Evolutionary conservation across 30 jellyfish, hydroid and myxozoan species (phyloP).

Genomic region (Aurelia aurita): DNA sequence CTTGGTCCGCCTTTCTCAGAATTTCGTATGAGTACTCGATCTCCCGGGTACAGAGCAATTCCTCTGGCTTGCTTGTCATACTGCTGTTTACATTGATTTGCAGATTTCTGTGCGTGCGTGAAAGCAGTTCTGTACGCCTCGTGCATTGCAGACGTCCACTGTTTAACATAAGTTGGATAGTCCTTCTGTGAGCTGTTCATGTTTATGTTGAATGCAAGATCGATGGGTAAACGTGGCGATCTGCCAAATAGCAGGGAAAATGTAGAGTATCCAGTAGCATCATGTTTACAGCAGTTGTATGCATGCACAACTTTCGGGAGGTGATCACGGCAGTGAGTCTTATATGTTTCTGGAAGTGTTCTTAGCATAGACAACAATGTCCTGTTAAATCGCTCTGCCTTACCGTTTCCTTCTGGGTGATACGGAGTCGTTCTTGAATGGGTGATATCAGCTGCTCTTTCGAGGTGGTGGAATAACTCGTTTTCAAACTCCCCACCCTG

Average conservation of each 20-base stretch:
- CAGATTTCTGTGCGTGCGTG: not conserved
- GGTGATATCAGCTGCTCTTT: constrained; percentile 7
- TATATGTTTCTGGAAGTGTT: no score
- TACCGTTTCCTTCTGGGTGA: constrained; percentile 23
- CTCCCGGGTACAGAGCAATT: constrained; percentile 26
- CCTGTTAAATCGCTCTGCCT: no score
- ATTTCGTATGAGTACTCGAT: constrained; percentile 16
- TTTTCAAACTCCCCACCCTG: no score
- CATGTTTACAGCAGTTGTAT: constrained; percentile 49
- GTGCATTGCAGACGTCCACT: constrained; percentile 43
- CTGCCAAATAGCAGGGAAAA: constrained; percentile 48
- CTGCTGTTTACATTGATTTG: not conserved
- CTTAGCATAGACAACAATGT: no score
- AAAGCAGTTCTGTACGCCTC: constrained; percentile 35
- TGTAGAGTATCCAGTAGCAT: constrained; percentile 49
- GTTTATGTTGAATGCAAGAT: constrained; percentile 18
- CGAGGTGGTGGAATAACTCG: not conserved
- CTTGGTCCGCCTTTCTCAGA: constrained; percentile 41
- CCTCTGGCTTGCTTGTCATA: constrained; percentile 11
- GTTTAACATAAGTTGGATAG: constrained; percentile 7
- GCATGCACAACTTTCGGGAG: constrained; percentile 39
- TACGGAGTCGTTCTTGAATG: constrained; percentile 46
- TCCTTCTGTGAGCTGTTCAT: not conserved
- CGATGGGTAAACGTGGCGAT: constrained; percentile 35
- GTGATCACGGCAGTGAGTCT: no score